Evolutionary conservation across 1,140 invertebrate genomes (phyloP).

Genomic region (Bombus haemorrhoidalis): DNA sequence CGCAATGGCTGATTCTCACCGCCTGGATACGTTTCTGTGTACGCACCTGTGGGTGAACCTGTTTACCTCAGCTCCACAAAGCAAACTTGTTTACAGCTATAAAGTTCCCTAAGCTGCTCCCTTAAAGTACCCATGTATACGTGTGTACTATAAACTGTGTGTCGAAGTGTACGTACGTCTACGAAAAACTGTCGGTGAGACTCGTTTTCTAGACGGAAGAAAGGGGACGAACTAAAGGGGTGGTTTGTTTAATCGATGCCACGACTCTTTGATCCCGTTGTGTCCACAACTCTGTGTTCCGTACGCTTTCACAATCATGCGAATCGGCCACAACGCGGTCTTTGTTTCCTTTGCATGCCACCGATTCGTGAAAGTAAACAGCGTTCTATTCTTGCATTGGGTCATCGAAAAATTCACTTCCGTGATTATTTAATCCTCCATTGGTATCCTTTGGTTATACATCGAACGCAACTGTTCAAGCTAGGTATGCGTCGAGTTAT

Average conservation of each 20-base stretch:
- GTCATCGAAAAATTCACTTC: not conserved
- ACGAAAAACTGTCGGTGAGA: not conserved
- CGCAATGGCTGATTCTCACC: not conserved
- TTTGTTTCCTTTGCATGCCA: slow-evolving; percentile 38
- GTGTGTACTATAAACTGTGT: too few species aligned
- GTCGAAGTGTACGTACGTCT: slow-evolving; percentile 28
- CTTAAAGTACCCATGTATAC: not conserved
- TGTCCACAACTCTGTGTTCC: slow-evolving; percentile 44
- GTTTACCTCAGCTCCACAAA: slow-evolving; percentile 18
- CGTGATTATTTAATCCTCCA: not conserved
- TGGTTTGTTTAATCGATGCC: slow-evolving; percentile 75
- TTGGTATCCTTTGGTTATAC: too few species aligned
- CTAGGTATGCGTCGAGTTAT: not conserved
- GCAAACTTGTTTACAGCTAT: slow-evolving; percentile 16
- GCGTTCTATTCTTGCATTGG: slow-evolving; percentile 18
- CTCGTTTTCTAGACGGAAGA: slow-evolving; percentile 32
- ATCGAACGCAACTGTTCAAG: not conserved
- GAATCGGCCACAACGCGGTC: slow-evolving; percentile 43
- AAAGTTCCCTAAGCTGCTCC: slow-evolving; percentile 23
- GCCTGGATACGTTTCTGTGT: not conserved
- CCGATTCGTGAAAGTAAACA: slow-evolving; percentile 41
- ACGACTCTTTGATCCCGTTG: slow-evolving; percentile 65
- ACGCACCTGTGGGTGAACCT: slow-evolving; percentile 49
- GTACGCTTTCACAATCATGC: slow-evolving; percentile 46
- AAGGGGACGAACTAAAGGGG: slow-evolving; percentile 51